phyloP scores from a whole-genome alignment of 2,113 vertebrate species.

The Engraulis encrasicolus region DNA sequence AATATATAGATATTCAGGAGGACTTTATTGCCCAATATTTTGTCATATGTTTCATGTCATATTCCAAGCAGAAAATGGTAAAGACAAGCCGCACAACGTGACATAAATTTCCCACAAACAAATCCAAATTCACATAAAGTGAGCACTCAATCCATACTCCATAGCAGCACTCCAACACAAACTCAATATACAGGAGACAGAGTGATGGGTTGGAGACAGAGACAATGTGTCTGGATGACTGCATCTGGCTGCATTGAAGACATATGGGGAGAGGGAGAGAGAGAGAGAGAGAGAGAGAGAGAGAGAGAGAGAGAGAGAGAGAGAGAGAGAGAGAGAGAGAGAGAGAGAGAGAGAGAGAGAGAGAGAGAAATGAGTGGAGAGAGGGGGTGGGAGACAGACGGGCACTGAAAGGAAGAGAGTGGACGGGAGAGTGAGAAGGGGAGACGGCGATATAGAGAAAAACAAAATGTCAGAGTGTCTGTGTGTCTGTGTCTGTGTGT shows the following conservation, averaged over 20 bases:
- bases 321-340: background rate
- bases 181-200: background rate
- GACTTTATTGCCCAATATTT: too few relatives aligned
- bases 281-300: background rate
- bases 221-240: background rate
- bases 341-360: background rate
- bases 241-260: background rate
- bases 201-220: background rate
- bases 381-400: too few relatives aligned
- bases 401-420: too few relatives aligned
- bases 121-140: background rate
- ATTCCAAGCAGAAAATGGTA: too few relatives aligned
- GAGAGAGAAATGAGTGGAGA: background rate
- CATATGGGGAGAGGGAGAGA: background rate
- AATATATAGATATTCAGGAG: too few relatives aligned
- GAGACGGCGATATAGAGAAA: background rate
- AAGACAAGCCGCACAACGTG: too few relatives aligned
- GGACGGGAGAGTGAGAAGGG: background rate
- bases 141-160: background rate
- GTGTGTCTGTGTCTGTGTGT: background rate
- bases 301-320: background rate
- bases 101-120: too few relatives aligned
- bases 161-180: background rate
- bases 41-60: too few relatives aligned
- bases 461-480: background rate